phyloP scores from a whole-genome alignment of 2,797 vertebrate species.

The Parambassis ranga region DNA sequence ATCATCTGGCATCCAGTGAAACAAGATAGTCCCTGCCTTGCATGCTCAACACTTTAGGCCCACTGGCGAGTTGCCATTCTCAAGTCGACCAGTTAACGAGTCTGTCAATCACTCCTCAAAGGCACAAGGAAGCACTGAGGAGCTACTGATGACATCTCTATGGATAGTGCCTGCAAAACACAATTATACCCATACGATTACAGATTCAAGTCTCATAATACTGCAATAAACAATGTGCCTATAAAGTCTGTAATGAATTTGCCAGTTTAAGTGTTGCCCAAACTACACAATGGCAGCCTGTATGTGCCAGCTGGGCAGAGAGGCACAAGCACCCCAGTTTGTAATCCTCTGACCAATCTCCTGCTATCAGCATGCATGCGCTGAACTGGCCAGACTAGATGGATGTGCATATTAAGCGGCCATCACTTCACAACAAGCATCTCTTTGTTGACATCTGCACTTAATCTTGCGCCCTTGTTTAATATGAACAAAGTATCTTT shows the following conservation, averaged over 20 bases:
- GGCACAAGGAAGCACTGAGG: neutral
- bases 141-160: neutral
- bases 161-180: neutral
- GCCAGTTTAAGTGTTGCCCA: constrained; percentile 1
- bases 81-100: constrained; percentile 33
- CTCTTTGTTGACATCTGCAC: constrained; percentile 68
- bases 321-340: constrained; percentile 42
- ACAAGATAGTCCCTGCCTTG: neutral
- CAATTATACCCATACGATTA: too few species aligned
- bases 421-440: constrained; percentile 45
- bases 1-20: constrained; percentile 5
- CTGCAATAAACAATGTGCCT: neutral
- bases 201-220: too few species aligned
- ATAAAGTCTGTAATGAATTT: neutral
- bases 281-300: constrained; percentile 29
- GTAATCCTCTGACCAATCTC: constrained; percentile 33
- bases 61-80: constrained; percentile 22
- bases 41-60: constrained; percentile 1
- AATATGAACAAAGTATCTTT: constrained; percentile 53
- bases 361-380: constrained; percentile 22
- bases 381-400: constrained; percentile 13
- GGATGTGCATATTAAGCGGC: constrained; percentile 23
- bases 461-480: constrained; percentile 41
- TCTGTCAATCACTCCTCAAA: constrained; percentile 32
- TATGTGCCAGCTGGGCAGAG: constrained; percentile 54